These are phyloP conservation scores for Drosophila baimaii DNA, from an alignment of 1,140 invertebrate genomes.

Conservation along the genomic window DNA sequence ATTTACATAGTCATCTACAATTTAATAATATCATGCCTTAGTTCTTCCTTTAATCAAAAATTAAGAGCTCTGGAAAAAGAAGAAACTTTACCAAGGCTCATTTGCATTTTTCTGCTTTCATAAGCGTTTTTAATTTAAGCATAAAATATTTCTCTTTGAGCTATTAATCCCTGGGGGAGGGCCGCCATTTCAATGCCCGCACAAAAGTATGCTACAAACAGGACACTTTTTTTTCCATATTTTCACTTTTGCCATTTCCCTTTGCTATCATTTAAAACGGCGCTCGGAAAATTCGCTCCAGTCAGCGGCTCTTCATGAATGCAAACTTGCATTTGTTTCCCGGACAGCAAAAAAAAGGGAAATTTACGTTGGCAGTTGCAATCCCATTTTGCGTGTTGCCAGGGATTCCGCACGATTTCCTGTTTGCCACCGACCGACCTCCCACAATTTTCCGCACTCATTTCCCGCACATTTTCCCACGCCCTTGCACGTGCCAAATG, in stretches of 20 bases:
- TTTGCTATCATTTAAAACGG: conserved; percentile 17
- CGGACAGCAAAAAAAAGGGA: conserved; percentile 19
- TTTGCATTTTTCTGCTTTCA: neutral
- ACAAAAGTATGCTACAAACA: conserved; percentile 16
- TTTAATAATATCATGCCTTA: neutral
- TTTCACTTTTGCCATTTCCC: conserved; percentile 29
- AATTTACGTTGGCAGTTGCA: conserved; percentile 69
- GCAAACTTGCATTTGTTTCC: conserved; percentile 37
- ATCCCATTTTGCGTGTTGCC: conserved; percentile 69
- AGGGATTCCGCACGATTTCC: conserved; percentile 61
- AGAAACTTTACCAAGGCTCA: neutral
- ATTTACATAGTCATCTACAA: too few relatives aligned
- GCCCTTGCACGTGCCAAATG: conserved; percentile 27
- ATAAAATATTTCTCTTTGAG: conserved; percentile 4
- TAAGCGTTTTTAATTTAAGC: conserved; percentile 11
- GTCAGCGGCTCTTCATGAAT: conserved; percentile 26
- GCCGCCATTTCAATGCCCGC: conserved; percentile 8
- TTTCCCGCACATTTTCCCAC: conserved; percentile 11
- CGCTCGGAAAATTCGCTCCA: conserved; percentile 23
- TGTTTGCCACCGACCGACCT: conserved; percentile 22
- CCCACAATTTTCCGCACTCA: conserved; percentile 7
- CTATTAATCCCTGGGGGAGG: conserved; percentile 3
- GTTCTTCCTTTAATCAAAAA: neutral
- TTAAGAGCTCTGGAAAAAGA: neutral
- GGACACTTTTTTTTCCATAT: conserved; percentile 4